A percentile compares a stretch with the other conserved stretches of the same genome.
Evolutionary conservation across 1,140 invertebrate genomes (phyloP).

Genomic region (Globodera ellingtonae): DNA sequence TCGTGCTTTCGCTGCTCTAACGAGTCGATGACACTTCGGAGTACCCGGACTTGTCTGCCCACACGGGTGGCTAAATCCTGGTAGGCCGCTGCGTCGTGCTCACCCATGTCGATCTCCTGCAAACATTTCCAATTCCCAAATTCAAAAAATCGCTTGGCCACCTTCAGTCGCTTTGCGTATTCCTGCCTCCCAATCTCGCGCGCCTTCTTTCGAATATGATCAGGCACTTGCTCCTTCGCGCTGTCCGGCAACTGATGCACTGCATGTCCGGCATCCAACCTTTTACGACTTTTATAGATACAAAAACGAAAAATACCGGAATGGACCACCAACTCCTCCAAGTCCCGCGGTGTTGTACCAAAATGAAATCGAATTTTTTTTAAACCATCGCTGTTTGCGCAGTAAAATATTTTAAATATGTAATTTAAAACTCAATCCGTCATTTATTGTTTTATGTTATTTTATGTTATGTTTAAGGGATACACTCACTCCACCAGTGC

Average conservation of each 20-base stretch:
- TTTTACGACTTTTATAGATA: not conserved
- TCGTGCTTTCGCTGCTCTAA: conserved; percentile 87
- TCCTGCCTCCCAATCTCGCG: conserved; percentile 87
- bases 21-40: conserved; percentile 69
- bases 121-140: conserved; percentile 22
- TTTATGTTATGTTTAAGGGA: too few relatives aligned
- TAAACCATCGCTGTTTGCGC: too few relatives aligned
- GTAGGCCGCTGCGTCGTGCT: conserved; percentile 86
- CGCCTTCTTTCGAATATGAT: conserved; percentile 80
- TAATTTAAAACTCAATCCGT: too few relatives aligned
- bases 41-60: conserved; percentile 73
- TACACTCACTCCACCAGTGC: conserved; percentile 72
- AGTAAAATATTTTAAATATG: too few relatives aligned
- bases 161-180: conserved; percentile 75
- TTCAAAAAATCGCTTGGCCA: conserved; percentile 29
- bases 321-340: conserved; percentile 87
- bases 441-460: too few relatives aligned
- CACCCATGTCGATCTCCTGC: conserved; percentile 89
- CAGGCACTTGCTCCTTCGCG: conserved; percentile 86
- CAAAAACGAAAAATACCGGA: conserved; percentile 69
- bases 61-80: conserved; percentile 79
- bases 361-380: not conserved
- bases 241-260: conserved; percentile 86
- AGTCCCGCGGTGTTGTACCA: conserved; percentile 71
- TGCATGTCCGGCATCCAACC: conserved; percentile 84